Evolutionary conservation across 1,140 invertebrate species (phyloP).

Genomic region (Drosophila sturtevanti): DNA sequence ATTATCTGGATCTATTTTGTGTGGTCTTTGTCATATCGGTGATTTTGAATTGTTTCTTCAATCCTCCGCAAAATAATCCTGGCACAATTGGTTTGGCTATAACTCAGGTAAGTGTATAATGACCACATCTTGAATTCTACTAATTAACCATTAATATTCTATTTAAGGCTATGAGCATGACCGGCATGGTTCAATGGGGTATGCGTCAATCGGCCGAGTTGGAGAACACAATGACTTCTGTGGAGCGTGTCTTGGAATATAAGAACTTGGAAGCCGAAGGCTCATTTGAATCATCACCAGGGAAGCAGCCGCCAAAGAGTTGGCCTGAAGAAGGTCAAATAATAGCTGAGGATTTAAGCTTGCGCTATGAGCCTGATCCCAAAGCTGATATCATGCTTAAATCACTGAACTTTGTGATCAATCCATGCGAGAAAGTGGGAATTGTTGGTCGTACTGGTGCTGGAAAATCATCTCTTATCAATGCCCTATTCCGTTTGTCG

Average conservation of each 20-base stretch:
- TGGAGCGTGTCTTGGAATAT: constrained; percentile 92
- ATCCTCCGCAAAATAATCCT: constrained; percentile 83
- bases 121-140: no score
- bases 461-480: constrained; percentile 91
- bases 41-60: constrained; percentile 85
- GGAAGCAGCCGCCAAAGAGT: constrained; percentile 85
- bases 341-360: constrained; percentile 86
- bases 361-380: constrained; percentile 84
- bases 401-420: constrained; percentile 85
- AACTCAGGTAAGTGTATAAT: constrained; percentile 83
- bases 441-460: constrained; percentile 92
- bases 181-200: constrained; percentile 87
- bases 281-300: constrained; percentile 83
- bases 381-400: constrained; percentile 85
- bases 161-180: constrained; percentile 87
- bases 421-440: constrained; percentile 84
- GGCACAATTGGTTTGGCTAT: constrained; percentile 92
- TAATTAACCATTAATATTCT: constrained; percentile 50
- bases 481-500: constrained; percentile 86
- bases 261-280: constrained; percentile 87
- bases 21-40: constrained; percentile 88
- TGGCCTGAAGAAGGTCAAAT: constrained; percentile 90
- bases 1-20: constrained; percentile 89
- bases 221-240: constrained; percentile 89
- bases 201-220: constrained; percentile 87